Evolutionary conservation across 1,140 invertebrate genomes (phyloP), one percentile per base, ranked within the genome.

Genomic region (Platorchestia sp.): DNA sequence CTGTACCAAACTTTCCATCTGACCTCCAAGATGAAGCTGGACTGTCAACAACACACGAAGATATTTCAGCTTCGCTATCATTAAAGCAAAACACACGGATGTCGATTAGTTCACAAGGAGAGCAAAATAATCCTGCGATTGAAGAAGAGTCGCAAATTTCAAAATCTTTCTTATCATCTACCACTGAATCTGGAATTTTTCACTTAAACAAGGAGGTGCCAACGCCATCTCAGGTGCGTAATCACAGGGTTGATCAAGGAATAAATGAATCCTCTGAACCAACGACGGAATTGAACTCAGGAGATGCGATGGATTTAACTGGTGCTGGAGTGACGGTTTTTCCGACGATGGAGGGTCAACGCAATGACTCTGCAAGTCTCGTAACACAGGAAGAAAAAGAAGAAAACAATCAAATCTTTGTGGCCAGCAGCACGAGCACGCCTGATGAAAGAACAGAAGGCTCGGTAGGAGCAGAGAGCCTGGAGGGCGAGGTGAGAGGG

Each of bases 321-420:
- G 41, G 87, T 3, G 42, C 87, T 43, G 87, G 14, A 45, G 22
- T 41, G 44, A 93, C 91, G 91, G 43, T 93, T 93, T 93, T 93
- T 93, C 43, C 43, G 45, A 45, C 91, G 43, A 36, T 36, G 10
- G 40, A 44, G 91, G 91, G 43, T 45, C 91, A 45, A 44, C 7
- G 6, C 43, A 16, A 44, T 93, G 91, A 93, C 45, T 14, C 91
- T 40, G 91, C 91, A 93, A 47, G 91, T 93, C 91, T 47, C 43
- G 89, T 7, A 45, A 42, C 42, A 36, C 41, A 93, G 43, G 16
- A 93, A 44, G 91, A 47, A 40, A 45, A 27, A 42, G 22, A 40
- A 93, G 91, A 93, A 93, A 93, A 93, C 91, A 93, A 93, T 93
- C 91, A 45, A 45, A 93, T 40, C 91, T 93, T 47, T 45, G 91